Evolutionary conservation across 1,140 invertebrate species (phyloP).

Genomic region (Belonocnema kinseyi): DNA sequence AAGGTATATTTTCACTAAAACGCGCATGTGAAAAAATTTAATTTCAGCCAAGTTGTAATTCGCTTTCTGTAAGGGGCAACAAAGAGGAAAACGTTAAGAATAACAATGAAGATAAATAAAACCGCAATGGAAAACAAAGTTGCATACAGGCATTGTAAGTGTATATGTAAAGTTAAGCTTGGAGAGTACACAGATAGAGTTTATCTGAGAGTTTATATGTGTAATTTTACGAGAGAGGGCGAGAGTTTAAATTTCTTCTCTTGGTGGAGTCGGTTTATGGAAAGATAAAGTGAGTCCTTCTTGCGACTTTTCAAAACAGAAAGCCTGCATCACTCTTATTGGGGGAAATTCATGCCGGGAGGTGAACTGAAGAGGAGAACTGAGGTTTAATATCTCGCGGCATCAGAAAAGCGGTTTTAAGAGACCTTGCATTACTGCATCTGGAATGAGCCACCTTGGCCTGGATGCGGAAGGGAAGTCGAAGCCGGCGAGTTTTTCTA

Average conservation of each 20-base stretch:
- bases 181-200: not conserved
- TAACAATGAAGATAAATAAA: slow-evolving; percentile 24
- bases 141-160: slow-evolving; percentile 9
- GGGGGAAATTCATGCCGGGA: not conserved
- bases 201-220: slow-evolving; percentile 16
- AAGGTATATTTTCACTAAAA: slow-evolving; percentile 2
- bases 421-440: slow-evolving; percentile 54
- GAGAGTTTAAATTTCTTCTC: not conserved
- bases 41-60: slow-evolving; percentile 14
- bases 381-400: slow-evolving; percentile 57
- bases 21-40: slow-evolving; percentile 2
- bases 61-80: not conserved
- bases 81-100: slow-evolving; percentile 7
- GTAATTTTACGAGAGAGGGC: slow-evolving; percentile 36
- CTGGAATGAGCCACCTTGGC: slow-evolving; percentile 51
- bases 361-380: slow-evolving; percentile 31
- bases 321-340: not conserved
- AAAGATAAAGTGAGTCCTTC: slow-evolving; percentile 46
- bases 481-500: slow-evolving; percentile 46
- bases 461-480: slow-evolving; percentile 37
- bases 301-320: slow-evolving; percentile 14
- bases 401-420: slow-evolving; percentile 46
- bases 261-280: not conserved
- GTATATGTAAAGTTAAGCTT: slow-evolving; percentile 19
- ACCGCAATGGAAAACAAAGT: slow-evolving; percentile 16